A percentile compares a stretch with the other conserved stretches of the same genome.
Conservation (phyloP, 2,797 vertebrate genomes). For the Helarctos malayanus region DNA sequence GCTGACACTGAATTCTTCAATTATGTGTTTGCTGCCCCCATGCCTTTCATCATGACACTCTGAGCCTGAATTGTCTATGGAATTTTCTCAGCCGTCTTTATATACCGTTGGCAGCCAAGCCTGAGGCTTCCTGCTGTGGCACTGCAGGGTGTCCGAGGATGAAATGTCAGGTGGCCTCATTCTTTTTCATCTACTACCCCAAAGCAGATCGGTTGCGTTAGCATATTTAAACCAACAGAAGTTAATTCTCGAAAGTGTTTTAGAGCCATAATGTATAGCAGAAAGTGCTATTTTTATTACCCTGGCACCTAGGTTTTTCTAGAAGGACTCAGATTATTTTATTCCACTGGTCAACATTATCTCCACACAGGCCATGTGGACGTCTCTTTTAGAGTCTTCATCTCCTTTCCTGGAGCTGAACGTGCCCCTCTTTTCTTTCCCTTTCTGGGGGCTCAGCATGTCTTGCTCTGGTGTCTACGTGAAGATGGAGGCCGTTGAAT, state of each 20-base stretch:
- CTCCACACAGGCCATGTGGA: neutral
- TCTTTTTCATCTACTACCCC: neutral
- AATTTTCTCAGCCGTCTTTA: neutral
- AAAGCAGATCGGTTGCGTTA: neutral
- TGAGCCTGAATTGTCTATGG: neutral
- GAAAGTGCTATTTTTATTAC: neutral
- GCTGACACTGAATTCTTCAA: neutral
- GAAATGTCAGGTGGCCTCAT: neutral
- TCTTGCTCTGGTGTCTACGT: neutral
- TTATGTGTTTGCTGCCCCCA: neutral
- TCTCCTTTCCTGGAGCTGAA: neutral
- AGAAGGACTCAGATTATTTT: constrained; percentile 20
- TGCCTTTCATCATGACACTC: neutral
- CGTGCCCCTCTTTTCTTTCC: neutral
- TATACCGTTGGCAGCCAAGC: neutral
- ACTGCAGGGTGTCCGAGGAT: neutral
- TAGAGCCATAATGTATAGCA: neutral
- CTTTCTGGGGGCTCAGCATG: neutral
- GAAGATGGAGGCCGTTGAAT: neutral
- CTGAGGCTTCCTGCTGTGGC: neutral
- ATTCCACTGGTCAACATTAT: neutral
- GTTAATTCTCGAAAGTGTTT: constrained; percentile 37
- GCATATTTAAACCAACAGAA: constrained; percentile 45
- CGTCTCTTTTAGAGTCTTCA: neutral
- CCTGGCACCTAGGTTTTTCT: constrained; percentile 19